Percentiles rank a stretch among this genome's conserved stretches.
Conservation (phyloP, 2,888 invertebrate species). For the Candidula unifasciata region DNA sequence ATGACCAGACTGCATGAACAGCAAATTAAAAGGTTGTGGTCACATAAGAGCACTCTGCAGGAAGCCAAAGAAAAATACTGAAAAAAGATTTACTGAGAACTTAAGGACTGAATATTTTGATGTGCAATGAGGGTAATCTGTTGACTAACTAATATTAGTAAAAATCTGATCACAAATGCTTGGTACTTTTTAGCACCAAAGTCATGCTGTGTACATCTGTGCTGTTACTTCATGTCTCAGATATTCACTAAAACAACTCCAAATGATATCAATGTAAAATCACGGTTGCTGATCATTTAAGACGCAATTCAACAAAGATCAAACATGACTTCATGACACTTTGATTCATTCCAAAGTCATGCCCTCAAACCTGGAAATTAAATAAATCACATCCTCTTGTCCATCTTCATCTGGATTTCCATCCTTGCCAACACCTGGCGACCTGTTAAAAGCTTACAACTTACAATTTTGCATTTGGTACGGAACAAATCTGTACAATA, state of each 20-base stretch:
- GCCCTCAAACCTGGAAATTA: slow-evolving; percentile 41
- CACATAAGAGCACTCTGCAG: no score
- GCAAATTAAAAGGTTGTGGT: no score
- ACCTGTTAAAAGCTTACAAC: slow-evolving; percentile 25
- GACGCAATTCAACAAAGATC: background rate
- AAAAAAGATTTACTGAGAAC: no score
- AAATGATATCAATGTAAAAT: background rate
- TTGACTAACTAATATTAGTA: no score
- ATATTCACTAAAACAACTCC: no score
- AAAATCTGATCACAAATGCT: background rate
- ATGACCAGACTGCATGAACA: no score
- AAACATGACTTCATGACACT: background rate
- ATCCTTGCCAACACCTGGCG: slow-evolving; percentile 16
- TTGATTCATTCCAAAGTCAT: slow-evolving; percentile 36
- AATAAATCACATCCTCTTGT: slow-evolving; percentile 33
- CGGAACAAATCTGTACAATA: background rate
- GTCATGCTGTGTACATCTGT: background rate
- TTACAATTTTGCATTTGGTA: background rate
- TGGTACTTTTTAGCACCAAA: background rate
- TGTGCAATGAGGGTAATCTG: no score
- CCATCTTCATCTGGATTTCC: slow-evolving; percentile 35
- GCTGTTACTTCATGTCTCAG: background rate
- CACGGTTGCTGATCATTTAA: background rate
- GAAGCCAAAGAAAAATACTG: no score
- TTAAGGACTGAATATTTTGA: no score